A percentile compares a stretch with the other conserved stretches of the same genome.
These are phyloP conservation scores for Pteromalus puparum DNA, from an alignment of 1,140 invertebrate species.

Conservation along the genomic window DNA sequence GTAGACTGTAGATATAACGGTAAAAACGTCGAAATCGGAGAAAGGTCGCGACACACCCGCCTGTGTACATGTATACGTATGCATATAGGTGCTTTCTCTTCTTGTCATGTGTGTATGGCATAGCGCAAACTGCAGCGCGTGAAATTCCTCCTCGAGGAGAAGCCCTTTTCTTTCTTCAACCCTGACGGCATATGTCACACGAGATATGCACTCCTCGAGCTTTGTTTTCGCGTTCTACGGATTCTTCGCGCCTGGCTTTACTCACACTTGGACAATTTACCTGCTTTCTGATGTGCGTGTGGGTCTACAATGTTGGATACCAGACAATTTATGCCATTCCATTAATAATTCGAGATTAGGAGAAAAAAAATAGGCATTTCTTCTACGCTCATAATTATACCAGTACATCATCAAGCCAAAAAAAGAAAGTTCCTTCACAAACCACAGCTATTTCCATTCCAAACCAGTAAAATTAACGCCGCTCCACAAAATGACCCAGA, in stretches of 20 bases:
- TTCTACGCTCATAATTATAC: too few relatives aligned
- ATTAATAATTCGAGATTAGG: too few relatives aligned
- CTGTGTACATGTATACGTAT: conserved; percentile 23
- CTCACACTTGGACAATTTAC: too few relatives aligned
- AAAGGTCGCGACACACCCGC: conserved; percentile 48
- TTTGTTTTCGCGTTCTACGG: not conserved
- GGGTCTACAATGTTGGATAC: too few relatives aligned
- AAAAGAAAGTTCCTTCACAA: not conserved
- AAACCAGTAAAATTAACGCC: not conserved
- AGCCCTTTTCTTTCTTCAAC: conserved; percentile 2
- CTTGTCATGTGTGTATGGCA: not conserved
- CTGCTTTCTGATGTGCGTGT: too few relatives aligned
- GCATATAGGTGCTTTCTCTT: conserved; percentile 18
- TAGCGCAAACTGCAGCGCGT: not conserved
- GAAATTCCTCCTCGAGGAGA: conserved; percentile 2
- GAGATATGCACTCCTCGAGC: not conserved
- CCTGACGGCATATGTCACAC: not conserved
- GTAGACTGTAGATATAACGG: conserved; percentile 18
- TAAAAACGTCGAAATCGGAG: conserved; percentile 26
- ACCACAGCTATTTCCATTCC: not conserved
- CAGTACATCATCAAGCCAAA: not conserved
- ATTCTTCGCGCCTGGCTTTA: too few relatives aligned
- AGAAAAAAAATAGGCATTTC: too few relatives aligned
- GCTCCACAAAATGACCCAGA: not conserved
- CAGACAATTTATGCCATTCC: too few relatives aligned